Evolutionary conservation across 2,888 invertebrate species (phyloP), one percentile per base, ranked within the genome.

Genomic region (Eueremaeus valkanovi): DNA sequence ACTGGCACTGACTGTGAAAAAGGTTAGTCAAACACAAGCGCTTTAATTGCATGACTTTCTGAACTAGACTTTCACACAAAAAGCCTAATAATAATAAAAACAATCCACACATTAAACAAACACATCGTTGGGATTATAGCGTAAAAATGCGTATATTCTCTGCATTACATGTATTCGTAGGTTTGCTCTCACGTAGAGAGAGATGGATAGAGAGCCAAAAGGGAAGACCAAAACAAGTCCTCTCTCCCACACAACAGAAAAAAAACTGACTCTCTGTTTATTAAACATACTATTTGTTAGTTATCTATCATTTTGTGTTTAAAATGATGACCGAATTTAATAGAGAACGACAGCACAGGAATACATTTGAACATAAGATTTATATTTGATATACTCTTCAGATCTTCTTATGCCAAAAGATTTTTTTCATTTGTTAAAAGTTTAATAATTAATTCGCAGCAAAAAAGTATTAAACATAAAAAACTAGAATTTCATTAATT

Each of bases 31-130:
- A 58, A 58, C n/a, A n/a, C 29, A 58, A 29, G 3, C 27, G 29
- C 58, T 58, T n/a, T 58, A 58, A 58, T 58, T 58, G 58, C 58
- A 58, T 58, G 58, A 58, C 58, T 58, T 58, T 55, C 24, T 31
- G 16, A 58, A 58, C 21, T 13, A 3, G 8, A 55, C 8, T 58
- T 58, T 2, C 8, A 29, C 58, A 9, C 58, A 58, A 58, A 58
- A 58, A 16, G 58, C 21, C 21, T 55, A 55, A 55, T 18, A 11
- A n/a, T 18, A 18, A 21, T 24, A 58, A 58, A 58, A 58, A 58
- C 58, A 58, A 58, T 58, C 3, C 24, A 58, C 18, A 49, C 18
- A 29, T 16, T 29, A n/a, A 11, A 5, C 29, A 9, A 58, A 58
- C 29, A 58, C 27, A 29, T 58, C 58, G 29, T 58, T 58, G 58